These are phyloP conservation scores for Lordiphosa mommai DNA, from an alignment of 1,140 invertebrate genomes.

Conservation along the genomic window DNA sequence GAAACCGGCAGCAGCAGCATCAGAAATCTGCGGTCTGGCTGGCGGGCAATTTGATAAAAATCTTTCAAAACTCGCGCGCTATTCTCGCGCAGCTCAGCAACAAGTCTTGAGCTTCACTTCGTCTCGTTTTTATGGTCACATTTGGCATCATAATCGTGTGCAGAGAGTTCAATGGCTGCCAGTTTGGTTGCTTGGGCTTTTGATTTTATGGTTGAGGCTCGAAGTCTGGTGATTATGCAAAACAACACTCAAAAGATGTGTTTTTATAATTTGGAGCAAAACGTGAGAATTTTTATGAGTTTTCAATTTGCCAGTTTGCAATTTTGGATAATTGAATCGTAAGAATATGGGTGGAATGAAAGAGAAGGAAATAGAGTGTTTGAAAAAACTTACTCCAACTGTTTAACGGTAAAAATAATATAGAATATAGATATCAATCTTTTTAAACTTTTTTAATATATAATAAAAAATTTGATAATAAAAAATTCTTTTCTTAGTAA, in stretches of 20 bases:
- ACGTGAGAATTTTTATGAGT: slow-evolving; percentile 71
- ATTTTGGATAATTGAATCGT: slow-evolving; percentile 6
- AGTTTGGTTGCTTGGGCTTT: slow-evolving; percentile 42
- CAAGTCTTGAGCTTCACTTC: slow-evolving; percentile 34
- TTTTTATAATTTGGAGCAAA: slow-evolving; percentile 62
- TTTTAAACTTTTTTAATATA: too few species aligned
- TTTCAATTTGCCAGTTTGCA: slow-evolving; percentile 58
- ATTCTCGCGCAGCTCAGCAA: slow-evolving; percentile 25
- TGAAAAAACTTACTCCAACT: too few species aligned
- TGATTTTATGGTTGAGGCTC: slow-evolving; percentile 8
- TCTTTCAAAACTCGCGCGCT: slow-evolving; percentile 12
- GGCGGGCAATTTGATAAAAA: slow-evolving; percentile 63
- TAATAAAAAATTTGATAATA: too few species aligned
- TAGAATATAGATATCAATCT: too few species aligned
- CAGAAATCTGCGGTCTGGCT: slow-evolving; percentile 46
- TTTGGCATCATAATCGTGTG: slow-evolving; percentile 58
- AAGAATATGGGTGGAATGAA: too few species aligned
- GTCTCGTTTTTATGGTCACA: slow-evolving; percentile 42
- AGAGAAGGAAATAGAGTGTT: too few species aligned
- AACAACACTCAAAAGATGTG: slow-evolving; percentile 15
- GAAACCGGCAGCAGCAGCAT: slow-evolving; percentile 33
- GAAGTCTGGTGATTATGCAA: slow-evolving; percentile 51
- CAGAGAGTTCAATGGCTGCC: slow-evolving; percentile 47
- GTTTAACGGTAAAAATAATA: too few species aligned
- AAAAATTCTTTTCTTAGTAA: too few species aligned